These are phyloP conservation scores for Datnioides undecimradiatus DNA, from an alignment of 2,113 vertebrate genomes.

Conservation along the genomic window DNA sequence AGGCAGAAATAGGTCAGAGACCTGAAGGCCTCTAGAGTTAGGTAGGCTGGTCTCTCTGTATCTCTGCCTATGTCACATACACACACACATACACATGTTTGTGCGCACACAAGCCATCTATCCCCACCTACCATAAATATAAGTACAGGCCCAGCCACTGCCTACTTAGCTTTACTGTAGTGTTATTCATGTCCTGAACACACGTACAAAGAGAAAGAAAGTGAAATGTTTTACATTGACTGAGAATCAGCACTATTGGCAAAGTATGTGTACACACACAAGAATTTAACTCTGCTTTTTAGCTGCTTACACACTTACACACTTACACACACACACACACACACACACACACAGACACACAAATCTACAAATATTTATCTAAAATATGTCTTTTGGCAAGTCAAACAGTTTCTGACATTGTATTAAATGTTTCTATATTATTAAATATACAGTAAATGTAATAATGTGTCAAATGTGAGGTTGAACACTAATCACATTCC, in stretches of 20 bases:
- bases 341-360: too few species aligned
- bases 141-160: not conserved
- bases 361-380: too few species aligned
- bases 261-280: too few species aligned
- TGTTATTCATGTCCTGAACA: not conserved
- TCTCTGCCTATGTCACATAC: conserved; percentile 20
- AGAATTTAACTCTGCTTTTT: too few species aligned
- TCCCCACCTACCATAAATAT: not conserved
- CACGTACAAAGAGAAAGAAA: not conserved
- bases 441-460: too few species aligned
- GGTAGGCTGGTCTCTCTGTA: conserved; percentile 42
- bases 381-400: too few species aligned
- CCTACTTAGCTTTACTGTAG: not conserved
- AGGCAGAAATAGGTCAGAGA: conserved; percentile 79
- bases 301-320: too few species aligned
- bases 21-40: conserved; percentile 61
- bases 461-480: too few species aligned
- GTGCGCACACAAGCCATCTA: not conserved
- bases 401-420: too few species aligned
- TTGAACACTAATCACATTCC: too few species aligned
- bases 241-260: not conserved
- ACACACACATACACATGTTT: not conserved
- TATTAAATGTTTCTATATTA: too few species aligned
- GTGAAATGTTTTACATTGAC: not conserved
- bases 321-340: too few species aligned